Base-by-base conservation (phyloP, 2,113 vertebrate species). In the Lota lota region DNA sequence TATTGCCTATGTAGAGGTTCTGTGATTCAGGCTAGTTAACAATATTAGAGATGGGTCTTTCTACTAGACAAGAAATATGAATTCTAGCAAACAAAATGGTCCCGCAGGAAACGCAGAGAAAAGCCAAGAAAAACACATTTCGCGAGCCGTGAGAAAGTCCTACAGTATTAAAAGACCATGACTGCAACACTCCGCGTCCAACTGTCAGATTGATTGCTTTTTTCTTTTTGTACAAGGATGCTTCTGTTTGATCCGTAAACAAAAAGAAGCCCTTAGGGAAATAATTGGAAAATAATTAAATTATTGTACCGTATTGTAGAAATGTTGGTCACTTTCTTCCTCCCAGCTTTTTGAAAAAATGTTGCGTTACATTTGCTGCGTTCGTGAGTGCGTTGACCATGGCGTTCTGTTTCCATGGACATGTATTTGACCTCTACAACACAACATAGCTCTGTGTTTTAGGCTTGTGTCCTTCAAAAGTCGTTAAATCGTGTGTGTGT, bases 181-280 rank as follows among this genome's bases (percentile, higher is more conserved):
- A n/a, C n/a, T n/a, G n/a, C n/a, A n/a, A n/a, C n/a, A n/a, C n/a
- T n/a, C n/a, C n/a, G n/a, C n/a, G n/a, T n/a, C n/a, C n/a, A n/a
- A n/a, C n/a, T n/a, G n/a, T n/a, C n/a, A n/a, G n/a, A 86, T 88
- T 86, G 85, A 83, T 79, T 88, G 80, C 83, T 88, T 63, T 88
- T 56, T 56, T 87, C 67, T 85, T 90, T 86, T 95, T 97, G 93
- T 95, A 94, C 93, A 81, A 83, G 81, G 69, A 89, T 73, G 77
- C 68, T 73, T 82, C 80, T 71, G 92, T 92, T 90, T 90, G 91
- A 93, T 85, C 78, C 87, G 91, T 91, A 18, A 56, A 56, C n/a
- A 56, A 89, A 92, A 89, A n/a, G 90, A 93, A 90, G 92, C 91
- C 85, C 76, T 76, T 86, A 86, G 92, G 90, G 93, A 83, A 89